A percentile compares a stretch with the other conserved stretches of the same genome.
Conservation (phyloP, 1,140 invertebrate species). For the Papilio xuthus region DNA sequence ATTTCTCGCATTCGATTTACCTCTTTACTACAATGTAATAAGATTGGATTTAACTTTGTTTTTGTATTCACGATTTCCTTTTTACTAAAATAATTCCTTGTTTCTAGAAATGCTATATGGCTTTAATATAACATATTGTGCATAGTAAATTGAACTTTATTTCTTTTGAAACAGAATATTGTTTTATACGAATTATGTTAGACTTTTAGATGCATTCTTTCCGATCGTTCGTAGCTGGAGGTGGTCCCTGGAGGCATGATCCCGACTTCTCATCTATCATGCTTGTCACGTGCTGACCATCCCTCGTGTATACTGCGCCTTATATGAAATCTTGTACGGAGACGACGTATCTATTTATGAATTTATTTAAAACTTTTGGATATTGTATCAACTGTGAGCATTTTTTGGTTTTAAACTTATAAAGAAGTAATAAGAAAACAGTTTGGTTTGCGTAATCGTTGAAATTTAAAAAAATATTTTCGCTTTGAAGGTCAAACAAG, state of each 20-base stretch:
- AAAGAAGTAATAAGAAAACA: background rate
- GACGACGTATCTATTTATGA: constrained; percentile 34
- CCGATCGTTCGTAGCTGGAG: constrained; percentile 57
- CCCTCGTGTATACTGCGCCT: constrained; percentile 69
- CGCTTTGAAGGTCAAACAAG: too few species aligned
- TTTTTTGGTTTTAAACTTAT: background rate
- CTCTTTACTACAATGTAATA: constrained; percentile 50
- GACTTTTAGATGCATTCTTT: constrained; percentile 58
- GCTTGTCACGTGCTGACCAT: constrained; percentile 78
- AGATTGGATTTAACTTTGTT: constrained; percentile 48
- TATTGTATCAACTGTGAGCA: background rate
- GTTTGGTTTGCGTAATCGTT: background rate
- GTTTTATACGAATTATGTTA: constrained; percentile 45
- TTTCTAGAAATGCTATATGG: constrained; percentile 65
- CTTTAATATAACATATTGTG: constrained; percentile 43
- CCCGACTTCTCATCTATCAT: constrained; percentile 75
- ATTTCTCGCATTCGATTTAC: constrained; percentile 41
- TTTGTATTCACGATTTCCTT: constrained; percentile 54
- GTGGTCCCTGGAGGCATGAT: constrained; percentile 72
- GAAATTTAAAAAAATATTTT: background rate
- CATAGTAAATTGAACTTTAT: constrained; percentile 50
- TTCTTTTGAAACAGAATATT: constrained; percentile 41
- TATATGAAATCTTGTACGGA: constrained; percentile 57
- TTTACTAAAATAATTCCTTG: constrained; percentile 70
- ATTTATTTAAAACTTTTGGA: constrained; percentile 24